phyloP scores from a whole-genome alignment of 2,888 invertebrate species.

The Cecidostiba fungosa region DNA sequence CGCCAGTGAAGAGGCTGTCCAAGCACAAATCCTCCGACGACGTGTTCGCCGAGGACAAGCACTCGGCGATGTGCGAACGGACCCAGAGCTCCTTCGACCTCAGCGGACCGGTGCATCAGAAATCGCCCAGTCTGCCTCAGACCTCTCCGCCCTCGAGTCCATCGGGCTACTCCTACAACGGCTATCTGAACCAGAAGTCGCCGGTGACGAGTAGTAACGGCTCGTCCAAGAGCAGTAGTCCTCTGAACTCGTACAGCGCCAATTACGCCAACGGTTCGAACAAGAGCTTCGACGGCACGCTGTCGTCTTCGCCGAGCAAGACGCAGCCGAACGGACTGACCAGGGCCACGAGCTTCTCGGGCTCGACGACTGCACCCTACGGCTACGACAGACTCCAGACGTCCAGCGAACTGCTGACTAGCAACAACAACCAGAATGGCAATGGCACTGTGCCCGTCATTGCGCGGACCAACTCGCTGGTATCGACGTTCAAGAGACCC shows the following conservation, averaged over 20 bases:
- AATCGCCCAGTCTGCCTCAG: slow-evolving; percentile 67
- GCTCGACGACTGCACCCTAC: slow-evolving; percentile 62
- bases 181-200: slow-evolving; percentile 52
- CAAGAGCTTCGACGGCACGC: slow-evolving; percentile 35
- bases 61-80: slow-evolving; percentile 69
- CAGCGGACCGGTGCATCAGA: slow-evolving; percentile 62
- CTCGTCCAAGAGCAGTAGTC: slow-evolving; percentile 7
- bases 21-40: slow-evolving; percentile 79
- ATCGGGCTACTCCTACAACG: slow-evolving; percentile 64
- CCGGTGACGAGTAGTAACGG: slow-evolving; percentile 52
- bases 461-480: slow-evolving; percentile 74
- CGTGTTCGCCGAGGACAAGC: slow-evolving; percentile 74
- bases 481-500: slow-evolving; percentile 72
- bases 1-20: slow-evolving; percentile 79
- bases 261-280: slow-evolving; percentile 20
- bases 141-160: slow-evolving; percentile 65
- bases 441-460: background rate
- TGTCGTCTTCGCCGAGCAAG: background rate
- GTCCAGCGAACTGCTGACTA: slow-evolving; percentile 25
- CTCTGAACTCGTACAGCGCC: background rate
- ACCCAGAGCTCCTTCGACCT: slow-evolving; percentile 75
- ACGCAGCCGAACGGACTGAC: slow-evolving; percentile 59
- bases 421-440: background rate
- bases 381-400: slow-evolving; percentile 26
- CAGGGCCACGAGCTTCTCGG: slow-evolving; percentile 80